Evolutionary conservation across 2,113 vertebrate genomes (phyloP).

Genomic region (Siniperca chuatsi): DNA sequence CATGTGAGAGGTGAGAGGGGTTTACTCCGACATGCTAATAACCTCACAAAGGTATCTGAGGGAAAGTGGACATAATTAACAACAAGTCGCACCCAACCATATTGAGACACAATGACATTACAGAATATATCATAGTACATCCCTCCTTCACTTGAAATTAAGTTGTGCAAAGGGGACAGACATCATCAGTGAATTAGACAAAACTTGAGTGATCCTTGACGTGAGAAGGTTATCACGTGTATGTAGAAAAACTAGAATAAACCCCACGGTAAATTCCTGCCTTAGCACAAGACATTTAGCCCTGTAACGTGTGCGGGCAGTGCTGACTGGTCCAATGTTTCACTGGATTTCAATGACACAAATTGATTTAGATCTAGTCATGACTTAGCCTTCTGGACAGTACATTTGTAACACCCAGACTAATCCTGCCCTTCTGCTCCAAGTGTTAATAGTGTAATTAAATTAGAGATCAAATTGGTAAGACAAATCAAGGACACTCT

Average conservation of each 20-base stretch:
- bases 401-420: conserved; percentile 61
- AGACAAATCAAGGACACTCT: conserved; percentile 64
- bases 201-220: not conserved
- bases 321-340: conserved; percentile 36
- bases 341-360: conserved; percentile 76
- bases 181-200: not conserved
- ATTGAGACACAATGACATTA: not conserved
- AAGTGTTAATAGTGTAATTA: conserved; percentile 75
- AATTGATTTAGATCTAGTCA: conserved; percentile 76
- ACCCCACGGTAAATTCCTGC: not conserved
- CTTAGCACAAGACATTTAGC: not conserved
- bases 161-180: not conserved
- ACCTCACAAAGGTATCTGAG: conserved; percentile 31
- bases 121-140: not conserved
- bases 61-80: conserved; percentile 7
- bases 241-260: not conserved
- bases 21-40: conserved; percentile 22
- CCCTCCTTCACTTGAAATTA: not conserved
- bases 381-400: conserved; percentile 74
- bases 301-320: not conserved
- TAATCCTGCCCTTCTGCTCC: conserved; percentile 75
- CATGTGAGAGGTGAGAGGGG: conserved; percentile 18
- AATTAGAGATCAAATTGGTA: conserved; percentile 75
- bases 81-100: not conserved
- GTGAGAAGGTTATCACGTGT: not conserved